Evolutionary conservation across 2,113 vertebrate genomes (phyloP).

Genomic region (Zosterops lateralis): DNA sequence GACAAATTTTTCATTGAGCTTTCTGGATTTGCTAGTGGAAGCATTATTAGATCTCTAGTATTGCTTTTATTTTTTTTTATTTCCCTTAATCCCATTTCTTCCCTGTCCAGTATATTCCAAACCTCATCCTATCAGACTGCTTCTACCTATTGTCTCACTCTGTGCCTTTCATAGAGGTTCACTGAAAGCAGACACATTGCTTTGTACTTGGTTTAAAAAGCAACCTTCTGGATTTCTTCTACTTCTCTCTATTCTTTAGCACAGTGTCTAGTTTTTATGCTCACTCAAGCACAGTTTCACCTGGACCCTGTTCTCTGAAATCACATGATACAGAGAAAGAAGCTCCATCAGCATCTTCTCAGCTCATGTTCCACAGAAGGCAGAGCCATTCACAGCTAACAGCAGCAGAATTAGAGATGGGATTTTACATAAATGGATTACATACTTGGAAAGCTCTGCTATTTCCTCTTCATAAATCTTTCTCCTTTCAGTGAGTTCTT

Average conservation of each 20-base stretch:
- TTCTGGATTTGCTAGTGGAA: not conserved
- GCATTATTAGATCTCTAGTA: not conserved
- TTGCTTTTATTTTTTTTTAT: not conserved
- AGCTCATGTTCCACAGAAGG: not conserved
- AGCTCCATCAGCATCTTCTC: not conserved
- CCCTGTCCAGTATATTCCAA: not conserved
- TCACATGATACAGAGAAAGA: not conserved
- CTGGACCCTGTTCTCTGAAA: not conserved
- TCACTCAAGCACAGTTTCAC: not conserved
- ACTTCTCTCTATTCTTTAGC: not conserved
- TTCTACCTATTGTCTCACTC: not conserved
- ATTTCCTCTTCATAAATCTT: constrained; percentile 88
- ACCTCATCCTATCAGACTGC: not conserved
- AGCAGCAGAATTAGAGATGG: not conserved
- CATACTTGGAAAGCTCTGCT: constrained; percentile 91
- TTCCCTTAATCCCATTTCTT: not conserved
- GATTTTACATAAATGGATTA: constrained; percentile 17
- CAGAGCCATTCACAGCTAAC: not conserved
- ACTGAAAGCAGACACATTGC: not conserved
- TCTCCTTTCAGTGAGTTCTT: constrained; percentile 84
- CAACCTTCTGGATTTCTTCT: not conserved
- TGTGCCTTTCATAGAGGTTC: not conserved
- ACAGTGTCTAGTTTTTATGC: not conserved
- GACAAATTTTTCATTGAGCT: not conserved
- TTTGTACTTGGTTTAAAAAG: not conserved